Evolutionary conservation across 2,113 vertebrate genomes (phyloP).

Genomic region (Gymnorhina tibicen): DNA sequence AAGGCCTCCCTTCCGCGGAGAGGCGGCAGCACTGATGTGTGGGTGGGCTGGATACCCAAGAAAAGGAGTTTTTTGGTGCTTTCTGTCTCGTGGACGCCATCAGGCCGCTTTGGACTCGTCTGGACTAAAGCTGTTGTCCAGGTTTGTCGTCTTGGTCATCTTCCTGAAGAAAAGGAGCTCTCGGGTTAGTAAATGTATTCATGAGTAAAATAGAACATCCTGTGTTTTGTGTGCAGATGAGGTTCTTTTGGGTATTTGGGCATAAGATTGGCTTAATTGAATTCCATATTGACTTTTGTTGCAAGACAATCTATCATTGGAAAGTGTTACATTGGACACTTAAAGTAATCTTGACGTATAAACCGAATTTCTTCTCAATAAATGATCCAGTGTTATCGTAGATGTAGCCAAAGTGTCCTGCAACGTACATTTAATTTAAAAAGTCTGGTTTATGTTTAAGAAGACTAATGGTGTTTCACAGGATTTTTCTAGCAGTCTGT

Average conservation of each 20-base stretch:
- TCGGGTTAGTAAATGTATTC: neutral
- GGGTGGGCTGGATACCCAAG: neutral
- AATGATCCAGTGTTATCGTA: neutral
- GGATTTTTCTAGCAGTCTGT: neutral
- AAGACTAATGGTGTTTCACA: neutral
- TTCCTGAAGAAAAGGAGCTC: neutral
- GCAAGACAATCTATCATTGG: neutral
- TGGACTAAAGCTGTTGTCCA: neutral
- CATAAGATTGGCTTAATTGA: neutral
- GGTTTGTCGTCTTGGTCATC: neutral
- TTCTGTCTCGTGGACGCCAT: conserved; percentile 20
- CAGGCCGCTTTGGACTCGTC: neutral
- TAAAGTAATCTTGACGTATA: neutral
- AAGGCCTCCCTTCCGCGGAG: too few relatives aligned
- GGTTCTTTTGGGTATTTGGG: neutral
- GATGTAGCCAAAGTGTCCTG: neutral
- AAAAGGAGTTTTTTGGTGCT: neutral
- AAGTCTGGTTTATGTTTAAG: neutral
- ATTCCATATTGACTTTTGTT: neutral
- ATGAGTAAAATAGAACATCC: neutral
- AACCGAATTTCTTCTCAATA: neutral
- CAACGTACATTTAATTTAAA: neutral
- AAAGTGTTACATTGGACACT: neutral
- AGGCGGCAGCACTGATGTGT: neutral
- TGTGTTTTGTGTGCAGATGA: neutral